These are phyloP conservation scores for Phenacoccus solenopsis DNA, from an alignment of 1,140 invertebrate species.

Conservation along the genomic window DNA sequence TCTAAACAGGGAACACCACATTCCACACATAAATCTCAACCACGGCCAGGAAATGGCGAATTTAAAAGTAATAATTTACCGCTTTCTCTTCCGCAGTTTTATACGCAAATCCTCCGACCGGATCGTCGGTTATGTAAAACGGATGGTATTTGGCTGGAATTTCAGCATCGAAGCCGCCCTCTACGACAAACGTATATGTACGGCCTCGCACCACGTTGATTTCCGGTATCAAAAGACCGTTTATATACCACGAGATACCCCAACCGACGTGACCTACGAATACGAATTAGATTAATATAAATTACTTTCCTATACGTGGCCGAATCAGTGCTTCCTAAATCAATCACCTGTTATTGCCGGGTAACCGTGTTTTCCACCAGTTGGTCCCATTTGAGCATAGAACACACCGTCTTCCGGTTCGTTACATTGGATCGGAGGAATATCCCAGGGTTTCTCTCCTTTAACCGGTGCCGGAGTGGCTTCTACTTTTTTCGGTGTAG, in stretches of 20 bases:
- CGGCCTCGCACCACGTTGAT: conserved; percentile 79
- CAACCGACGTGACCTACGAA: conserved; percentile 71
- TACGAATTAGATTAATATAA: background rate
- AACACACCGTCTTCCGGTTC: conserved; percentile 81
- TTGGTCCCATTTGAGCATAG: conserved; percentile 82
- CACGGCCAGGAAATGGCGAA: too few species aligned
- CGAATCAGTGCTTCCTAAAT: background rate
- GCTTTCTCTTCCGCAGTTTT: conserved; percentile 69
- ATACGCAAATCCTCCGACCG: conserved; percentile 75
- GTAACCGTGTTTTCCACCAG: conserved; percentile 74
- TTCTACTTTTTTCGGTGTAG: conserved; percentile 28
- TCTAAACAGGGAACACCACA: too few species aligned
- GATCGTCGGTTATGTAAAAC: conserved; percentile 89
- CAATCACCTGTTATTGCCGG: conserved; percentile 66
- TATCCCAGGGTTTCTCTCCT: conserved; percentile 55
- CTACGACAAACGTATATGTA: conserved; percentile 80
- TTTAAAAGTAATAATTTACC: conserved; percentile 40
- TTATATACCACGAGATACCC: conserved; percentile 92
- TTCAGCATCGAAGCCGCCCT: conserved; percentile 68
- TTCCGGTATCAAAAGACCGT: conserved; percentile 84
- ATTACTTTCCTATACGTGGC: background rate
- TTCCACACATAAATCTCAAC: too few species aligned
- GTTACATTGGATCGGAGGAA: conserved; percentile 73
- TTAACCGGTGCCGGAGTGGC: conserved; percentile 50
- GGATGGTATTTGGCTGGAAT: conserved; percentile 78